Evolutionary conservation across 2,113 vertebrate genomes (phyloP), one percentile per base, ranked within the genome.

Genomic region (Tachuris rubrigastra): DNA sequence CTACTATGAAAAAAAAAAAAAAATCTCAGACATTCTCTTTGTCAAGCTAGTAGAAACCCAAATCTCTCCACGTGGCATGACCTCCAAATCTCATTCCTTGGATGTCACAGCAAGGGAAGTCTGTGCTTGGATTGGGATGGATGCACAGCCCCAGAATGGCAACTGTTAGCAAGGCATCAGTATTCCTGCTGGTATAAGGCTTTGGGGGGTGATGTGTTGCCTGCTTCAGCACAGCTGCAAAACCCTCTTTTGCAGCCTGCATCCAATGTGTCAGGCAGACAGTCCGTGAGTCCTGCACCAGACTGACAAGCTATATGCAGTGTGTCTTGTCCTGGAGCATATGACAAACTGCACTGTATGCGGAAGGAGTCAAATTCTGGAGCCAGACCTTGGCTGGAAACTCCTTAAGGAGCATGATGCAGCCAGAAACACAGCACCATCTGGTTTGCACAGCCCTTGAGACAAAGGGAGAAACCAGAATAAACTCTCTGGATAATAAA

Each of bases 221-320:
- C 62, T 56, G 30, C 24, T 78, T 31, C 31, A 75, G 66, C n/a
- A 49, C 39, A 90, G n/a, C 81, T 59, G 25, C 20, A 44, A 67
- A 53, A 21, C 4, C 9, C 14, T n/a, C 46, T 42, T 85, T 23
- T 6, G 10, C 33, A 56, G 37, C 18, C 31, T 17, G 2, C 15
- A 16, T 31, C 16, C 0, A 1, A 15, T 7, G 8, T 0, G 3
- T 1, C 19, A 62, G 49, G 6, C 18, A 46, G 35, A 4, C 22
- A 41, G 60, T 2, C 65, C 39, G 12, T 3, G 14, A 67, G 20
- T 58, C 31, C 25, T 41, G 39, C 37, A 63, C 65, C 28, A 49
- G 50, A 22, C 55, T 53, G 66, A 24, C 23, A 67, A 33, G 31
- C 7, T 30, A 5, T 0, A 1, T 35, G 42, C 23, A 50, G 2